These are phyloP conservation scores for Ameiurus melas DNA, from an alignment of 2,113 vertebrate species.

Conservation along the genomic window DNA sequence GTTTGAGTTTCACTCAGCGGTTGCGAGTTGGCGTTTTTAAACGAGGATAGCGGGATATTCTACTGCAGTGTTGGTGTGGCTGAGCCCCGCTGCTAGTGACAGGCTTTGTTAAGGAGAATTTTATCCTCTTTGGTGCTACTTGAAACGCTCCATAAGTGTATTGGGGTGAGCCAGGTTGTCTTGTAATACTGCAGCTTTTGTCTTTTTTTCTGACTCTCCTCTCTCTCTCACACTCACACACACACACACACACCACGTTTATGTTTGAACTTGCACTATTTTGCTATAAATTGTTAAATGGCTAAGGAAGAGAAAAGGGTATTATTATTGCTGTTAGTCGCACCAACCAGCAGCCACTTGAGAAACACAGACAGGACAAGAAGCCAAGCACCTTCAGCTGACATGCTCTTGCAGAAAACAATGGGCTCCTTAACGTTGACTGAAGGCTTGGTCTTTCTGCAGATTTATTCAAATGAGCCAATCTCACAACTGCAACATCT, in stretches of 20 bases:
- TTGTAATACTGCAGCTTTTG: background rate
- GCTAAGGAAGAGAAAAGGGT: background rate
- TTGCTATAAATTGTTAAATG: background rate
- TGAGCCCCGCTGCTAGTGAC: slow-evolving; percentile 31
- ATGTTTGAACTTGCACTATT: background rate
- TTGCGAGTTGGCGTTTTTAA: background rate
- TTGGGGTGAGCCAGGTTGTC: background rate
- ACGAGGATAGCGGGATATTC: background rate
- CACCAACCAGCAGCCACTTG: background rate
- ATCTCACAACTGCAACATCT: background rate
- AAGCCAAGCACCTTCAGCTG: slow-evolving; percentile 1
- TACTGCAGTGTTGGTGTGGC: background rate
- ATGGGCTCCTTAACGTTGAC: background rate
- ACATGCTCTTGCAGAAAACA: background rate
- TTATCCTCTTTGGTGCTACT: background rate
- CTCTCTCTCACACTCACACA: too few species aligned
- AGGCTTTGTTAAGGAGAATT: background rate
- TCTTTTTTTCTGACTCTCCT: background rate
- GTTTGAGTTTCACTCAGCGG: background rate
- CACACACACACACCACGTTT: background rate
- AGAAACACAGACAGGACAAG: background rate
- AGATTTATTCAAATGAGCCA: background rate
- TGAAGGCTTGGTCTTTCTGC: background rate
- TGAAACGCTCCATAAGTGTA: background rate
- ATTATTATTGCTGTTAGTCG: background rate